phyloP scores from a whole-genome alignment of 2,113 vertebrate genomes.

The Hypocryptadius cinnamomeus region DNA sequence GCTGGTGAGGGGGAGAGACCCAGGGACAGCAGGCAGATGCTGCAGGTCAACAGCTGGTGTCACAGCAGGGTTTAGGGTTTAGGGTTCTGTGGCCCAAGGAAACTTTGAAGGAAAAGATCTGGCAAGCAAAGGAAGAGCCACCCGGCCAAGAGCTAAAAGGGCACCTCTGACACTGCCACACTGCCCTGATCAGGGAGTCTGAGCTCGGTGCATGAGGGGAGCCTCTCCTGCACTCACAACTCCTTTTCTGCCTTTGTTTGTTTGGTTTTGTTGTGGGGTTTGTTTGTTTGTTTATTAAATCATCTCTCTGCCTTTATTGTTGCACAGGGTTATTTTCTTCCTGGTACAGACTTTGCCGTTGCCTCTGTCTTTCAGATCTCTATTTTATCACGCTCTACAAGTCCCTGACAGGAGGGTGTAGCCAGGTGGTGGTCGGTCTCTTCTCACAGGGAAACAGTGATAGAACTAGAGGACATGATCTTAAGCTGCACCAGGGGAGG shows the following conservation, averaged over 20 bases:
- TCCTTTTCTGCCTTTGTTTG: neutral
- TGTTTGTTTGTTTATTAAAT: neutral
- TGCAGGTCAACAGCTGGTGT: neutral
- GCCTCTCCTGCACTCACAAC: no score
- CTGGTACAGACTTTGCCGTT: neutral
- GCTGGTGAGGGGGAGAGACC: neutral
- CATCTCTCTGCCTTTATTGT: neutral
- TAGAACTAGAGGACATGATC: neutral
- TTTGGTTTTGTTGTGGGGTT: no score
- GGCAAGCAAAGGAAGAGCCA: neutral
- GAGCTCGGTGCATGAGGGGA: neutral
- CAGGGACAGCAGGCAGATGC: accelerated
- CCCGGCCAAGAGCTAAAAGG: neutral
- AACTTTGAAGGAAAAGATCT: neutral
- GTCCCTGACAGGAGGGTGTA: neutral
- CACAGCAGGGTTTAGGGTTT: neutral
- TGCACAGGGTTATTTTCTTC: neutral
- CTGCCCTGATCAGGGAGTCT: neutral
- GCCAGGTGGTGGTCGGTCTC: neutral
- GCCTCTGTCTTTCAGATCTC: neutral
- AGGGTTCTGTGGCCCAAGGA: neutral
- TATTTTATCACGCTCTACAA: neutral
- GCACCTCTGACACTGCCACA: neutral
- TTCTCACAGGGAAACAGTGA: neutral
- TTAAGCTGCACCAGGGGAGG: neutral